Base-by-base conservation (phyloP, 2,797 vertebrate species). In the Melanogrammus aeglefinus region DNA sequence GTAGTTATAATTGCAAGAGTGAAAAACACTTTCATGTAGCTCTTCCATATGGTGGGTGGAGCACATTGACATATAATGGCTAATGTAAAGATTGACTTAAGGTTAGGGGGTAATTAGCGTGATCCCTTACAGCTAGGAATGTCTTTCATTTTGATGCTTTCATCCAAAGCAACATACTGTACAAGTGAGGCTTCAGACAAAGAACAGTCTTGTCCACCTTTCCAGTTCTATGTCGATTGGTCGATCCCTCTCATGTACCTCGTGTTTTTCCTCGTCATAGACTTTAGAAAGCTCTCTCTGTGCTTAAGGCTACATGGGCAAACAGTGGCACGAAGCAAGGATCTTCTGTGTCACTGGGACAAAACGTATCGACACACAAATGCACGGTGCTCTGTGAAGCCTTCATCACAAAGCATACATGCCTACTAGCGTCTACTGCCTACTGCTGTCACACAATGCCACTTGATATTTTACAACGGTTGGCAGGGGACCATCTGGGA, bases 261-360 rank as follows among this genome's bases (percentile, higher is more conserved):
- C 12, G 33, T 29, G 12, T 10, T 44, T 14, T 44, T 14, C 13
- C 81, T 74, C 71, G 24, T 69, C 78, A 51, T 51, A 80, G 47
- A 76, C 13, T 9, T 57, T 57, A 78, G 8, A 38, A 38, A 38
- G 36, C 77, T 75, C 69, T 82, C 80, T 73, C 75, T 78, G 47
- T 78, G 69, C 82, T 69, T 29, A 74, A 80, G 78, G 72, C 9
- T 36, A 82, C 73, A 63, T 75, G 41, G 83, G 7, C 66, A 75
- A 75, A 39, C 27, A 41, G 29, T 16, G 70, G 29, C 29, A 16
- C 69, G 29, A 41, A 63, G 27, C 18, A 16, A 63, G 39, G 36
- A 38, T 57, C 44, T 44, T 69, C 3, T 9, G 38, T 12, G 77
- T 75, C 79, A 77, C 41, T 16, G 69, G 33, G 74, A 72, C 72